Percentiles rank a stretch among this genome's conserved stretches.
Conservation (phyloP, 2,797 vertebrate genomes). For the Apogon hyalosoma region DNA sequence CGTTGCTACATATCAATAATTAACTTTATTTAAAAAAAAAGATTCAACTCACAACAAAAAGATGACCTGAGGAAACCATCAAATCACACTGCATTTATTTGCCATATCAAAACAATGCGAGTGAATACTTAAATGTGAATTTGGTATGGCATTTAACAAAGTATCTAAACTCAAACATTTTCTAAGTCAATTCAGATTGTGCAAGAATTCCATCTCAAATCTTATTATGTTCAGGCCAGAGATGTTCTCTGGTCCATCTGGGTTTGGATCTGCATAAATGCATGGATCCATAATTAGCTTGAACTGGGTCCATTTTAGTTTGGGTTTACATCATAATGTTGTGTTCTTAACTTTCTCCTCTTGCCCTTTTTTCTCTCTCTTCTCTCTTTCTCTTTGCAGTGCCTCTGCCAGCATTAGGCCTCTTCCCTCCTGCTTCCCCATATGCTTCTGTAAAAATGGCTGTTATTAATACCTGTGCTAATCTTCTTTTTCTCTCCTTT, state of each 20-base stretch:
- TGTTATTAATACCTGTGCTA: slow-evolving; percentile 51
- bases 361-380: slow-evolving; percentile 25
- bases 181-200: too few species aligned
- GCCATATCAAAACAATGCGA: not conserved
- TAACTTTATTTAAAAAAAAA: not conserved
- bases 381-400: slow-evolving; percentile 57
- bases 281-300: not conserved
- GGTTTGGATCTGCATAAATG: slow-evolving; percentile 8
- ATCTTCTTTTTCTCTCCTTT: slow-evolving; percentile 46
- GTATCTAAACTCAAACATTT: not conserved
- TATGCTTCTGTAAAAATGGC: slow-evolving; percentile 47
- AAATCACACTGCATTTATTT: not conserved
- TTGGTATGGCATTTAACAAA: too few species aligned
- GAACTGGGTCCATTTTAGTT: not conserved
- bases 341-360: slow-evolving; percentile 57
- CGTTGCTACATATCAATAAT: not conserved
- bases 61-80: not conserved
- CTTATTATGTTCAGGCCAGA: too few species aligned
- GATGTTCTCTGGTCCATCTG: slow-evolving; percentile 20
- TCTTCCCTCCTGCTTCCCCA: slow-evolving; percentile 25
- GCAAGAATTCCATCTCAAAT: too few species aligned
- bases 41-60: not conserved
- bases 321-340: slow-evolving; percentile 16
- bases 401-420: slow-evolving; percentile 45
- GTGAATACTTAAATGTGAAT: not conserved